Evolutionary conservation across 2,888 invertebrate genomes (phyloP).

Genomic region (Melieria picta): DNA sequence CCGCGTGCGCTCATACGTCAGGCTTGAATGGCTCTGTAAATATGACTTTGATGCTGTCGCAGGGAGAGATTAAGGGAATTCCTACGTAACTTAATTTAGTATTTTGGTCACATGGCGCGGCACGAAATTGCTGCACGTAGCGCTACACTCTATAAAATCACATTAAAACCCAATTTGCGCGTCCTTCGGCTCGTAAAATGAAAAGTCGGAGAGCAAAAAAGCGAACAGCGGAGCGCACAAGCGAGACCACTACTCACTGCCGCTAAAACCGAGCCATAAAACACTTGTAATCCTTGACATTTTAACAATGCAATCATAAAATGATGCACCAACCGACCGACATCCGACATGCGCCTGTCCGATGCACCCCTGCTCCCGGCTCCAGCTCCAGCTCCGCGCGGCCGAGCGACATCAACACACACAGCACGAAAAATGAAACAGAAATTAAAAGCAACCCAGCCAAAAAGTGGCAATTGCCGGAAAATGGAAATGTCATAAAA

Average conservation of each 20-base stretch:
- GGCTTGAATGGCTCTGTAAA: not conserved
- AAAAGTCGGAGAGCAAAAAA: not conserved
- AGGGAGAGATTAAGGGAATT: not conserved
- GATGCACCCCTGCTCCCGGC: too few relatives aligned
- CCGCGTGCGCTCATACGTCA: too few relatives aligned
- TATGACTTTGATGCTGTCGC: not conserved
- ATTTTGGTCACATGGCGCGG: not conserved
- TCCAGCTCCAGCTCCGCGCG: too few relatives aligned
- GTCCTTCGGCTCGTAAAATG: slow-evolving; percentile 3
- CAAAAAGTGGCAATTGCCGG: slow-evolving; percentile 12
- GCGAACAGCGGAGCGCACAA: not conserved
- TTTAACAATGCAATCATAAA: slow-evolving; percentile 38
- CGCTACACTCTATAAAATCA: slow-evolving; percentile 53
- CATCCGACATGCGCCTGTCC: not conserved
- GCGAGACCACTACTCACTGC: not conserved
- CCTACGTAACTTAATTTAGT: not conserved
- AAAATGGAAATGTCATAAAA: slow-evolving; percentile 11
- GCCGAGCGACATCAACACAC: not conserved
- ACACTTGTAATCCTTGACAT: slow-evolving; percentile 51
- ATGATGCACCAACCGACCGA: slow-evolving; percentile 1
- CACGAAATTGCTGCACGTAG: slow-evolving; percentile 36
- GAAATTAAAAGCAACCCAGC: slow-evolving; percentile 14
- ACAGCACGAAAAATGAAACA: slow-evolving; percentile 22
- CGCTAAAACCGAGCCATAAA: slow-evolving; percentile 44
- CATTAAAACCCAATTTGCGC: slow-evolving; percentile 58